Base-by-base conservation (phyloP, 2,888 invertebrate species). In the Habroteleia sp. region DNA sequence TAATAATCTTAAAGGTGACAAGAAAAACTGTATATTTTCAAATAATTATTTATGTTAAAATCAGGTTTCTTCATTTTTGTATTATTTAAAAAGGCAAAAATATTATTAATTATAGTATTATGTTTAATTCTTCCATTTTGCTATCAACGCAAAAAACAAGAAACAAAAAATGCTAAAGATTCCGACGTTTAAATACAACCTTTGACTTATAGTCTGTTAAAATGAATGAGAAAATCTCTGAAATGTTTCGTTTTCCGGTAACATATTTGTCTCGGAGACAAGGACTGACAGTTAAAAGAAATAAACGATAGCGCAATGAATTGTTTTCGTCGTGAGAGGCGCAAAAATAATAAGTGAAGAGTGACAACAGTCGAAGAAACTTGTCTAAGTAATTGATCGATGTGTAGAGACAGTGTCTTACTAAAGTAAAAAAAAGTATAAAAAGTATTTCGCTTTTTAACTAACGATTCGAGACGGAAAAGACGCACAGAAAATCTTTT, bases 341-440 rank as follows among this genome's bases (percentile, higher is more conserved):
- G 79, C 77, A 79, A 80, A 76, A 77, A 62, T 74, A 78, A 68
- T 62, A 41, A 76, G 65, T 42, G 50, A 60, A 48, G 39, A 73
- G 42, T 35, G 42, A 77, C 39, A 63, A 52, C 76, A 79, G 75
- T 79, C 77, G 77, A 74, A 73, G 62, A 76, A 75, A 82, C 77
- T 82, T 81, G 82, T 81, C 76, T 79, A 81, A 80, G 77, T 83
- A 84, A 85, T 82, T 81, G 81, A 84, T 84, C 81, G 82, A 85
- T 85, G 85, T 85, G 85, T 84, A 85, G 84, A 80, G 81, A 81
- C 81, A 84, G 81, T 84, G 84, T 84, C 81, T 79, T 83, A 82
- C 80, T 39, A 83, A 83, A 58, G 8, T 65, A 60, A 72, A 50
- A 39, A 23, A 7, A n/a, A n/a, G 16, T 17, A 39, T 31, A 44